These are phyloP conservation scores for Eulemur rubriventer DNA, from an alignment of 2,797 vertebrate species.

Conservation along the genomic window DNA sequence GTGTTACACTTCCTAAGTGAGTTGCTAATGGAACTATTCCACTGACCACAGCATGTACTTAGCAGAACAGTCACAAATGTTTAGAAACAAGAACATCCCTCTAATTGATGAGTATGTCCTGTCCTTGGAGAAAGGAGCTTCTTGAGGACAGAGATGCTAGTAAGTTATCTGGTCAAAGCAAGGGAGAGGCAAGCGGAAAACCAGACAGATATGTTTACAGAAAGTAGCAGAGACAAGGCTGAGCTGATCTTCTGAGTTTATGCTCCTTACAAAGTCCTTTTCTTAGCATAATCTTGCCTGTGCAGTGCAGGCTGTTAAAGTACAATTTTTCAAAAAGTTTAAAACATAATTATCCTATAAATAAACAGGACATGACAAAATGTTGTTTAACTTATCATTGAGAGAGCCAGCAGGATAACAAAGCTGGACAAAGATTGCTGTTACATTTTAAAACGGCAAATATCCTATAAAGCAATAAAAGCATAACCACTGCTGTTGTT, in stretches of 20 bases:
- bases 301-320: background rate
- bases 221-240: background rate
- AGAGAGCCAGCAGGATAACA: background rate
- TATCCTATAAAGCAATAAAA: background rate
- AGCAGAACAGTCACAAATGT: background rate
- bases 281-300: background rate
- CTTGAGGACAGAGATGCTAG: background rate
- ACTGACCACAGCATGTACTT: background rate
- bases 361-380: background rate
- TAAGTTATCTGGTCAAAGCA: background rate
- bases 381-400: background rate
- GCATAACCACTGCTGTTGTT: background rate
- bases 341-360: constrained; percentile 31
- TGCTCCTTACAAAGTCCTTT: background rate
- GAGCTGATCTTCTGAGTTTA: background rate
- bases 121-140: background rate
- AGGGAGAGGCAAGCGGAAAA: background rate
- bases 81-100: constrained; percentile 15
- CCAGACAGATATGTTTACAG: background rate
- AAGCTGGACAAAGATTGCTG: background rate
- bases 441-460: background rate
- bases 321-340: constrained; percentile 14
- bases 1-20: constrained; percentile 30
- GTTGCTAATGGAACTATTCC: background rate
- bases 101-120: background rate